A percentile compares a stretch with the other conserved stretches of the same genome.
These are phyloP conservation scores for Heliconius hortense DNA, from an alignment of 2,888 invertebrate species.

Conservation along the genomic window DNA sequence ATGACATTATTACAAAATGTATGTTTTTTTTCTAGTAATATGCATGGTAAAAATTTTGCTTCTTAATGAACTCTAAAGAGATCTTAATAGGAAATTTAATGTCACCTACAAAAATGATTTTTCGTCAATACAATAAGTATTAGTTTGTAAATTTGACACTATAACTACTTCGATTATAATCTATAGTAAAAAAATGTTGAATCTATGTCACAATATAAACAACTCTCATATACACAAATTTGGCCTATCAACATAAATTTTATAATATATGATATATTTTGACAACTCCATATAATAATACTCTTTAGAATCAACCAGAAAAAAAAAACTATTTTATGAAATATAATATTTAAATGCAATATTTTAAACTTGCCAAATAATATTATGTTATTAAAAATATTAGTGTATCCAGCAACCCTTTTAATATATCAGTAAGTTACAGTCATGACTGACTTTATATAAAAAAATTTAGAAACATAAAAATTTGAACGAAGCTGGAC, in stretches of 20 bases:
- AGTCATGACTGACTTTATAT: conserved; percentile 11
- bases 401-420: conserved; percentile 7
- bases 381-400: background rate
- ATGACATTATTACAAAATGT: background rate
- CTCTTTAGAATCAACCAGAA: conserved; percentile 1
- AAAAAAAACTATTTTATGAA: conserved; percentile 2
- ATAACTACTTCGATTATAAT: background rate
- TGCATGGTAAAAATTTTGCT: background rate
- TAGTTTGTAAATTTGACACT: conserved; percentile 14
- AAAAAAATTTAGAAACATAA: background rate
- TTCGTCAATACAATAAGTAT: background rate
- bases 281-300: conserved; percentile 12
- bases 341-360: conserved; percentile 24
- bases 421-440: background rate
- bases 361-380: conserved; percentile 8
- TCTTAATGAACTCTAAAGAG: background rate
- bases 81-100: conserved; percentile 8
- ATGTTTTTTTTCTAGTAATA: background rate
- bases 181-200: conserved; percentile 12
- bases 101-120: background rate
- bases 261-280: conserved; percentile 7
- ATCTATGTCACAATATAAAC: background rate
- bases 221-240: conserved; percentile 15
- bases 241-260: conserved; percentile 13
- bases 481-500: background rate